phyloP scores from a whole-genome alignment of 2,113 vertebrate species.

The Agelaius phoeniceus region DNA sequence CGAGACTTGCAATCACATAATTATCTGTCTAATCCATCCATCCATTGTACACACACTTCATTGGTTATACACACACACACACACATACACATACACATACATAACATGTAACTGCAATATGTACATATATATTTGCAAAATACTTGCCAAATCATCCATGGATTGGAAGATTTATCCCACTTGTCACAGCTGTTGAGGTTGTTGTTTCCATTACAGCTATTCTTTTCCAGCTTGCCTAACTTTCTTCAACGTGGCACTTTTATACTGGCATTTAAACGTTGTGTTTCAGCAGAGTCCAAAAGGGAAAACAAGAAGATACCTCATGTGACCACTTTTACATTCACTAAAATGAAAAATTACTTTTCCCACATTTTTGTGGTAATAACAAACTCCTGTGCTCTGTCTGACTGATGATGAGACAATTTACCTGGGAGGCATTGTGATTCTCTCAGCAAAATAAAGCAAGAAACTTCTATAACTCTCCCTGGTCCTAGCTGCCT shows the following conservation, averaged over 20 bases:
- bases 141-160: neutral
- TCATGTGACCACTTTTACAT: neutral
- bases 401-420: slow-evolving; percentile 6
- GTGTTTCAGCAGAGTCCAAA: neutral
- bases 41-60: neutral
- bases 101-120: neutral
- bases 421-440: slow-evolving; percentile 26
- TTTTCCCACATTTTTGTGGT: neutral
- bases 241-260: neutral
- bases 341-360: slow-evolving; percentile 23
- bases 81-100: neutral
- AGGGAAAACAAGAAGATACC: neutral
- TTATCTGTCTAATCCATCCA: slow-evolving; percentile 9
- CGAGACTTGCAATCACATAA: neutral
- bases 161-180: slow-evolving; percentile 13
- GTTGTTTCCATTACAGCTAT: neutral
- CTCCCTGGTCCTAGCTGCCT: neutral
- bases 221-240: neutral
- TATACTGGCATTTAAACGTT: neutral
- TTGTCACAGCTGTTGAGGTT: neutral
- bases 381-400: slow-evolving; percentile 10
- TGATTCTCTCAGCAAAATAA: slow-evolving; percentile 15
- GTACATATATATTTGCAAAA: slow-evolving; percentile 23
- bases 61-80: neutral
- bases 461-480: neutral